Conservation (phyloP, 2,113 vertebrate species). For the Cathartes aura region DNA sequence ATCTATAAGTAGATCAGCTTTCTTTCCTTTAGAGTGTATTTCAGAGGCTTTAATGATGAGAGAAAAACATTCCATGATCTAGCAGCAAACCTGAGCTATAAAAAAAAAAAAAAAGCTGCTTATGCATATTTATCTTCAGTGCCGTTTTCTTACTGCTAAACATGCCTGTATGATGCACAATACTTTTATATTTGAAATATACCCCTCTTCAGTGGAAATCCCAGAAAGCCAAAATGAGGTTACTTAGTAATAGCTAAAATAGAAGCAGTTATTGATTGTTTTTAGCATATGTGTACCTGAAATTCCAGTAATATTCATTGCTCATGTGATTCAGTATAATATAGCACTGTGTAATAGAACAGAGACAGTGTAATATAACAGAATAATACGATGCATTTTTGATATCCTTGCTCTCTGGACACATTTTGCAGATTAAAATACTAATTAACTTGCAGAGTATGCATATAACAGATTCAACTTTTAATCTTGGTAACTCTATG, state of each 20-base stretch:
- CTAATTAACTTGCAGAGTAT: not conserved
- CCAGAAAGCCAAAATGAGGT: not conserved
- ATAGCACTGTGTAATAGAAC: not conserved
- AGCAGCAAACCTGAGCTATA: not conserved
- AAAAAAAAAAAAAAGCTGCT: not conserved
- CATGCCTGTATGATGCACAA: not conserved
- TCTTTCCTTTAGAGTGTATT: not conserved
- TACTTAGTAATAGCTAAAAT: not conserved
- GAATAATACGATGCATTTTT: not conserved
- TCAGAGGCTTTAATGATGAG: not conserved
- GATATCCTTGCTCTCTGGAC: not conserved
- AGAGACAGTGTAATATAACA: not conserved
- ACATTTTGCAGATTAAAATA: not conserved
- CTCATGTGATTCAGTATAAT: not conserved
- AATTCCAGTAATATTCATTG: not conserved
- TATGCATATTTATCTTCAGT: not conserved
- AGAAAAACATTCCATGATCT: not conserved
- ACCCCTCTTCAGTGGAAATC: not conserved
- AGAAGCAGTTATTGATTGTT: not conserved
- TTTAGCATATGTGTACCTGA: not conserved
- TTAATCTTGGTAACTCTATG: not conserved
- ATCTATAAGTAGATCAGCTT: constrained; percentile 12
- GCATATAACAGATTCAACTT: not conserved
- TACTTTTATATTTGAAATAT: not conserved
- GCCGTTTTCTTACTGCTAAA: not conserved